Conservation (phyloP, 2,888 invertebrate species). For the Oligia fasciuncula region DNA sequence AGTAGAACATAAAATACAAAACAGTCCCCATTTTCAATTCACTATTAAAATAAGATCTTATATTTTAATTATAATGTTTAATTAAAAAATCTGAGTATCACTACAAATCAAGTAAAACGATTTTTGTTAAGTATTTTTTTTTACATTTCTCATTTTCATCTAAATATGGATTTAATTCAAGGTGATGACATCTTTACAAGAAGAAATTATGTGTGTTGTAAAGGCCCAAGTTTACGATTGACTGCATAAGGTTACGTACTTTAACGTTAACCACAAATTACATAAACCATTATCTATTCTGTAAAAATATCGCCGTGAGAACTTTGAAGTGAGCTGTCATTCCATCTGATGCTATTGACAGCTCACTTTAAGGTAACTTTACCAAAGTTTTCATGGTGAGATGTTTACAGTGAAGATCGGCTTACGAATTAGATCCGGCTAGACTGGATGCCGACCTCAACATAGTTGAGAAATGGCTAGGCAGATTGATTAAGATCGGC, state of each 20-base stretch:
- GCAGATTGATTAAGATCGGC: background rate
- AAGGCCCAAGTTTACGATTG: background rate
- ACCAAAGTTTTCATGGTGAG: background rate
- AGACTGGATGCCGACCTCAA: background rate
- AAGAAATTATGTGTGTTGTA: background rate
- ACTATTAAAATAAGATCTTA: slow-evolving; percentile 33
- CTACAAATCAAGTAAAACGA: background rate
- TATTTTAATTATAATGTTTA: background rate
- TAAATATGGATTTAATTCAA: slow-evolving; percentile 3
- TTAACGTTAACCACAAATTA: background rate
- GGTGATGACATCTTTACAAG: background rate
- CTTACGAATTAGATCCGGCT: background rate
- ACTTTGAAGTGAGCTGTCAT: background rate
- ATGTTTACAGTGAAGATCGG: background rate
- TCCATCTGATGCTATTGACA: background rate
- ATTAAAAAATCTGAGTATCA: background rate
- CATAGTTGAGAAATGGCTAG: background rate
- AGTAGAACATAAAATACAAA: background rate
- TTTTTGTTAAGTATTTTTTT: background rate
- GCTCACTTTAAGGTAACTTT: background rate
- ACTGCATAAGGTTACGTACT: background rate
- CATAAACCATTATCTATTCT: background rate
- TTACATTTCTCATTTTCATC: slow-evolving; percentile 15
- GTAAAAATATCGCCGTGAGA: background rate
- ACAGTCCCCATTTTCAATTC: background rate